Base-by-base conservation (phyloP, 1,140 invertebrate genomes). In the Neodiprion pinetum region DNA sequence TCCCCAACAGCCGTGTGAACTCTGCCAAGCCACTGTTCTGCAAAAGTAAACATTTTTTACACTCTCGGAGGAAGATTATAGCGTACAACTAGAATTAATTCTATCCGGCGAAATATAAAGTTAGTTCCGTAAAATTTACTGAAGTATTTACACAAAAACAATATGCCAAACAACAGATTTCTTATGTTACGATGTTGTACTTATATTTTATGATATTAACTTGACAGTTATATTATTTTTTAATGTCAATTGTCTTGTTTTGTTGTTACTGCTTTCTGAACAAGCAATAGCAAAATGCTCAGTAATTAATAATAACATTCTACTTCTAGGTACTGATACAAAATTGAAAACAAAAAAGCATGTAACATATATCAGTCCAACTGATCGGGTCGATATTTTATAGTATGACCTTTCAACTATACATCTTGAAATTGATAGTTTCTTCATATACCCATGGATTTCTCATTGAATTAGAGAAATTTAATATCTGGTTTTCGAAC, bases 1-100 rank as follows among this genome's bases (percentile, higher is more conserved):
- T 77, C 66, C 76, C 67, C 76, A 76, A 82, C 80, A 73, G 79
- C 76, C 78, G 80, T 76, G 75, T 75, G 47, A 53, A 79, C 68
- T 76, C 71, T 79, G 74, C 78, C 81, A 81, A 81, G 75, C 79
- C 79, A 79, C 76, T 79, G 75, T 80, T 84, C 84, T 86, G 85
- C 72, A 87, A 85, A 85, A 83, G 80, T 71, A 79, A 84, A 85
- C 12, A 75, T 21, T 69, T 48, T 78, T 75, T 81, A 84, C 75
- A 80, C 76, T 80, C 76, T 83, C 81, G 78, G 81, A 84, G 81
- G 82, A 83, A 73, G 14, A 1, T 47, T 61, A 47, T 49, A 50
- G 53, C 11, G 71, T 69, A 78, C 76, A 79, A 70, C 71, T 9
- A 73, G 66, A 28, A 53, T 69, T 71, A 28, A 17, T 50, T 48